A percentile compares a stretch with the other conserved stretches of the same genome.
Evolutionary conservation across 2,113 vertebrate species (phyloP).

Genomic region (Poeciliopsis prolifica): DNA sequence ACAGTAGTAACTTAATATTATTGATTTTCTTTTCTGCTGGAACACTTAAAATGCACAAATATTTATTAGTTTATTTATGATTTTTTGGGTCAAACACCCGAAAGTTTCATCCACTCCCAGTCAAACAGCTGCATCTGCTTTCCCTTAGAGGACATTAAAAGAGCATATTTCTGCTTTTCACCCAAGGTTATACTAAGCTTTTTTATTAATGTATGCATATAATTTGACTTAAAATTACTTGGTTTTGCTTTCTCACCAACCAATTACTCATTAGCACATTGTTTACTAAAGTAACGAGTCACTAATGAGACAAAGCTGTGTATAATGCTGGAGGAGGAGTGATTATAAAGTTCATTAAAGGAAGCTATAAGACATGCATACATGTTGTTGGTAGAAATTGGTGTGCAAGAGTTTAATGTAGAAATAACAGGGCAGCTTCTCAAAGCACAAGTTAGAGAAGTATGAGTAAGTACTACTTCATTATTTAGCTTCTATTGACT

Average conservation of each 20-base stretch:
- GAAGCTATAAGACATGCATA: not conserved
- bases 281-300: constrained; percentile 38
- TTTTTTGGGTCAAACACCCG: too few species aligned
- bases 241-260: constrained; percentile 4
- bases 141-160: not conserved
- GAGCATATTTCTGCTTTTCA: too few species aligned
- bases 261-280: constrained; percentile 31
- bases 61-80: too few species aligned
- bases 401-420: not conserved
- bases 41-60: too few species aligned
- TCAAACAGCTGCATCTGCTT: not conserved
- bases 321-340: constrained; percentile 18
- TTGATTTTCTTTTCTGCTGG: too few species aligned
- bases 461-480: not conserved
- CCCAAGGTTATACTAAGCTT: too few species aligned
- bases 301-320: constrained; percentile 27
- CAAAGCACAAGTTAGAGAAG: not conserved
- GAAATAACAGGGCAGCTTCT: not conserved
- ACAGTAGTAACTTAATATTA: too few species aligned
- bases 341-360: constrained; percentile 14
- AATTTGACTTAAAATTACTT: constrained; percentile 11
- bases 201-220: not conserved
- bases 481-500: constrained; percentile 6
- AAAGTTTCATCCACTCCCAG: not conserved
- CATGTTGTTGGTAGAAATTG: not conserved